Conservation (phyloP, 2,797 vertebrate species). For the Ataeniobius toweri region DNA sequence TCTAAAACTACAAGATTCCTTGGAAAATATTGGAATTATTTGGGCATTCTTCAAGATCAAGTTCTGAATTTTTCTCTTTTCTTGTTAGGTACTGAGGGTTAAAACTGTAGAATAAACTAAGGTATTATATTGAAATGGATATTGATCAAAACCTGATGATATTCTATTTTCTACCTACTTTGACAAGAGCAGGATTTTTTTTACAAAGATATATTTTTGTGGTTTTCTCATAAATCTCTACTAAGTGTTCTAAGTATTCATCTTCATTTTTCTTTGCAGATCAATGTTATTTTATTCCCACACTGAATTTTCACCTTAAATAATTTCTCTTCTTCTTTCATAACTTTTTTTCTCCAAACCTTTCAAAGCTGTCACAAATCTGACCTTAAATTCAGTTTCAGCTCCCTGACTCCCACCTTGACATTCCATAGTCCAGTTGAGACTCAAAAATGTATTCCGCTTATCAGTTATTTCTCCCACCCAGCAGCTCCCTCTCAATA, state of each 20-base stretch:
- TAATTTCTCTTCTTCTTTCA: neutral
- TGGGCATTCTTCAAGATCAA: neutral
- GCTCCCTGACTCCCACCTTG: slow-evolving; percentile 49
- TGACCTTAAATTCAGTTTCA: slow-evolving; percentile 65
- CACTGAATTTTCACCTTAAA: neutral
- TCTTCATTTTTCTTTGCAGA: slow-evolving; percentile 20
- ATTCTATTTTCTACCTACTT: slow-evolving; percentile 14
- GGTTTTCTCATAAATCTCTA: slow-evolving; percentile 31
- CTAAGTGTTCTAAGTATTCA: slow-evolving; percentile 14
- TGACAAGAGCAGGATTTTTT: slow-evolving; percentile 35
- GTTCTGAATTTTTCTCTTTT: slow-evolving; percentile 12
- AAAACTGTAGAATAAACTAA: slow-evolving; percentile 17
- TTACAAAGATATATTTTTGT: slow-evolving; percentile 20
- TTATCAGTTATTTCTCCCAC: slow-evolving; percentile 74
- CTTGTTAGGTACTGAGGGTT: slow-evolving; percentile 19
- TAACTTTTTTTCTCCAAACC: slow-evolving; percentile 15
- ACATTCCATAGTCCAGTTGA: slow-evolving; percentile 59
- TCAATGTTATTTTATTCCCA: neutral
- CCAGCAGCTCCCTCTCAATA: slow-evolving; percentile 62
- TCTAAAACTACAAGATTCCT: neutral
- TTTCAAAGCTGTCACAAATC: slow-evolving; percentile 44
- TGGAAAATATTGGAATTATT: neutral
- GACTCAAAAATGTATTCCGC: slow-evolving; percentile 66
- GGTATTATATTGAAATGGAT: slow-evolving; percentile 39
- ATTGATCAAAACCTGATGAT: slow-evolving; percentile 37